phyloP scores from a whole-genome alignment of 2,888 invertebrate genomes.

The Netelia inedita region DNA sequence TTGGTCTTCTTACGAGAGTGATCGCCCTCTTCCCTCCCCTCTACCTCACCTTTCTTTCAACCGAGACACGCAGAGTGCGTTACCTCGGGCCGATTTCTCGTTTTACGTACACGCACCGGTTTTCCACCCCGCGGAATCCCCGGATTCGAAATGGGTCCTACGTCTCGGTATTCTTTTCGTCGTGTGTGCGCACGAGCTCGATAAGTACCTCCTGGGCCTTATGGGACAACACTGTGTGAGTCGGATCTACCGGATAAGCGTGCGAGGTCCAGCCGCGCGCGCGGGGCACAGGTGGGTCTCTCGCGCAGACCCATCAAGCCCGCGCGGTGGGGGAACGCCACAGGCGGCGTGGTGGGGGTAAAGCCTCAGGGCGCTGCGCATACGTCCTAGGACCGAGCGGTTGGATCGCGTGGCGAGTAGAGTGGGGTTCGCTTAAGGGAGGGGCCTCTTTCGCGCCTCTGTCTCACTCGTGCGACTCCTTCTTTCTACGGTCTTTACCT shows the following conservation, averaged over 20 bases:
- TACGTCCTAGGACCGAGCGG: conserved; percentile 67
- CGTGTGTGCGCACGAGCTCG: conserved; percentile 72
- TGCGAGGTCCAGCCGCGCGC: conserved; percentile 78
- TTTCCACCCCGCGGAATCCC: not conserved
- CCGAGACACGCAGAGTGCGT: not conserved
- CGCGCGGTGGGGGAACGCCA: conserved; percentile 69
- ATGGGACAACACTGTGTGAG: conserved; percentile 75
- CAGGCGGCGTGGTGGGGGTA: too few relatives aligned
- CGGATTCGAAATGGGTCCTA: not conserved
- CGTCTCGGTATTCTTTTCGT: not conserved
- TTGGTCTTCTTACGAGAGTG: not conserved
- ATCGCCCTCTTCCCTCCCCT: not conserved
- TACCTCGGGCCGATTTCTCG: not conserved
- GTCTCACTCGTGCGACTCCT: conserved; percentile 32
- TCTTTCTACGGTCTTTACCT: not conserved
- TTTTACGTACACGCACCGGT: not conserved
- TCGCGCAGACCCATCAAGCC: conserved; percentile 68
- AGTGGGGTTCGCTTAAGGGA: conserved; percentile 76
- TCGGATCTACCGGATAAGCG: conserved; percentile 78
- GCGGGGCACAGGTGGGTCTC: conserved; percentile 78
- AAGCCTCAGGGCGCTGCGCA: conserved; percentile 43
- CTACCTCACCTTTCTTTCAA: not conserved
- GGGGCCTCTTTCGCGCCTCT: conserved; percentile 75
- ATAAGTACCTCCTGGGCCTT: conserved; percentile 78
- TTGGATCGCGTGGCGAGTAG: conserved; percentile 60